phyloP scores from a whole-genome alignment of 2,113 vertebrate genomes.

The Cacatua alba region DNA sequence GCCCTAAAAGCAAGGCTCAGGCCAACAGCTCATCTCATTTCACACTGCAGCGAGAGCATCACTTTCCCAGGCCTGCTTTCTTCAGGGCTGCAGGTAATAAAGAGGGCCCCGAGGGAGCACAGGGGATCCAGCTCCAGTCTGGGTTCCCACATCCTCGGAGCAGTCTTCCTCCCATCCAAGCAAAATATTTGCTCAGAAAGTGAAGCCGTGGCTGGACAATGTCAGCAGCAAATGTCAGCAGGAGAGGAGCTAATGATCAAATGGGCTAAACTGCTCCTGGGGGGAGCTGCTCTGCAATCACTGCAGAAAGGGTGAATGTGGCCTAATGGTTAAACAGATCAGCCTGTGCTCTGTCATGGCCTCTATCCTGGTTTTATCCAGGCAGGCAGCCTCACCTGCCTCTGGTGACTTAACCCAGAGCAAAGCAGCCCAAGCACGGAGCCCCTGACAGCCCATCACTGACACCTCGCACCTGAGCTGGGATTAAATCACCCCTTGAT shows the following conservation, averaged over 20 bases:
- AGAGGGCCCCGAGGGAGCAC: not conserved
- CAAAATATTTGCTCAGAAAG: conserved; percentile 51
- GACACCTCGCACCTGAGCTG: not conserved
- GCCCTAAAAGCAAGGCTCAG: not conserved
- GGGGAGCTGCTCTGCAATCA: not conserved
- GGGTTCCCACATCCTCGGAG: not conserved
- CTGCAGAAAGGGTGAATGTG: not conserved
- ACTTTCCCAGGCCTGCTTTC: not conserved
- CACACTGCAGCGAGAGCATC: not conserved
- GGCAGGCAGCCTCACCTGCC: not conserved
- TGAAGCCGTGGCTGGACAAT: not conserved
- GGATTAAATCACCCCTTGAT: not conserved
- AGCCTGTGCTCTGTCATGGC: not conserved
- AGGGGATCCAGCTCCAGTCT: not conserved
- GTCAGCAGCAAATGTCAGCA: conserved; percentile 40
- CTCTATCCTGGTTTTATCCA: not conserved
- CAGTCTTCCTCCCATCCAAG: conserved; percentile 37
- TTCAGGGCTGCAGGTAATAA: not conserved
- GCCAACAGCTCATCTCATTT: not conserved
- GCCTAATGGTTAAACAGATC: not conserved
- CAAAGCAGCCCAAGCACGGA: accelerated
- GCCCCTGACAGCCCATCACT: not conserved
- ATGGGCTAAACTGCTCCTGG: not conserved
- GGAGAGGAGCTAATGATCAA: not conserved
- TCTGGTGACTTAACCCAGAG: not conserved